These are phyloP conservation scores for Zoanthus solanderi DNA, from an alignment of 92 coral and sea anemone genomes.

Conservation along the genomic window DNA sequence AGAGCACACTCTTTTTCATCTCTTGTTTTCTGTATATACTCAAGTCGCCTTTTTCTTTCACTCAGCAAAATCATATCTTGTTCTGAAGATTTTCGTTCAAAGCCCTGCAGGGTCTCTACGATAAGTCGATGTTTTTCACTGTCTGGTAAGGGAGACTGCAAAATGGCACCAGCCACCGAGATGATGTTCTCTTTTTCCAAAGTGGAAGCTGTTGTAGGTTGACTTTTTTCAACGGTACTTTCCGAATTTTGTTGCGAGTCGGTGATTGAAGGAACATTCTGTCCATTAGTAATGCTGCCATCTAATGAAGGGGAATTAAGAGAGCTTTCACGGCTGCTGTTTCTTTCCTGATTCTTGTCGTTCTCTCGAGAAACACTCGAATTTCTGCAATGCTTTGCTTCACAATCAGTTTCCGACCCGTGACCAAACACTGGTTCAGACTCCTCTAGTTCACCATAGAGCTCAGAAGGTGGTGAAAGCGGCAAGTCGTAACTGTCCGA, in stretches of 20 bases:
- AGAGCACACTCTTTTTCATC: slow-evolving; percentile 6
- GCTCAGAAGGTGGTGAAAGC: slow-evolving; percentile 39
- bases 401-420: slow-evolving; percentile 7
- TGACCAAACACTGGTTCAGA: slow-evolving; percentile 24
- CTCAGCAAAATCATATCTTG: slow-evolving; percentile 38
- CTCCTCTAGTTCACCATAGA: slow-evolving; percentile 27
- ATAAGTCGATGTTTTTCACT: slow-evolving; percentile 34
- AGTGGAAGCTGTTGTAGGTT: not conserved
- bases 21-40: slow-evolving; percentile 33
- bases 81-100: slow-evolving; percentile 44
- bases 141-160: slow-evolving; percentile 15
- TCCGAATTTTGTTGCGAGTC: slow-evolving; percentile 1
- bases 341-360: not conserved
- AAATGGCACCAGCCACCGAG: slow-evolving; percentile 41
- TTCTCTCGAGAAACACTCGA: not conserved
- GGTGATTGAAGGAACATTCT: not conserved
- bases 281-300: not conserved
- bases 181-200: slow-evolving; percentile 8
- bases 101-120: slow-evolving; percentile 39
- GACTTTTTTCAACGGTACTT: not conserved
- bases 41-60: slow-evolving; percentile 46
- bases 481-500: slow-evolving; percentile 21
- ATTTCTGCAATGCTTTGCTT: not conserved
- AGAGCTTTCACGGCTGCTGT: slow-evolving; percentile 23
- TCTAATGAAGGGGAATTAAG: slow-evolving; percentile 32